These are phyloP conservation scores for Phocides pigmalion DNA, from an alignment of 1,140 invertebrate genomes.

Conservation along the genomic window DNA sequence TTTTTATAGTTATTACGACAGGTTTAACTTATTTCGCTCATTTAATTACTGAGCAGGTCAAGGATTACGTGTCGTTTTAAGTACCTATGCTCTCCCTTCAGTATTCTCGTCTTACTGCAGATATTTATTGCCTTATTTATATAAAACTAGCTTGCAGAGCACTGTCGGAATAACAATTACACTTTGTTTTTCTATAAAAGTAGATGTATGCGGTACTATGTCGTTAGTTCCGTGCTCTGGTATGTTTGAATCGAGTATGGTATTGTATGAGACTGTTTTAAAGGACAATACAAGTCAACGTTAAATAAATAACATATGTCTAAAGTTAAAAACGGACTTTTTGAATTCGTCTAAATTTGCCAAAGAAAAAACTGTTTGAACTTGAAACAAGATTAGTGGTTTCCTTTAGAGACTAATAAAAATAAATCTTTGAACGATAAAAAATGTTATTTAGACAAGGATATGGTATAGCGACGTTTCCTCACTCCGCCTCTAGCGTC, in stretches of 20 bases:
- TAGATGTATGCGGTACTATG: conserved; percentile 2
- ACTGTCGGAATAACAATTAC: conserved; percentile 16
- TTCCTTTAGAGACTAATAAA: conserved; percentile 12
- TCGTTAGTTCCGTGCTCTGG: conserved; percentile 11
- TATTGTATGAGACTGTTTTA: conserved; percentile 10
- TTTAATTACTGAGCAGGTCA: conserved; percentile 28
- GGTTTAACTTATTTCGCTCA: conserved; percentile 16
- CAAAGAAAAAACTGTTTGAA: conserved; percentile 2
- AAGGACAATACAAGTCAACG: not conserved
- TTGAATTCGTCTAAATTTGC: not conserved
- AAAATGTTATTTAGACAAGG: conserved; percentile 24
- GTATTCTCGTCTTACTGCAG: conserved; percentile 19
- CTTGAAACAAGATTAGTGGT: conserved; percentile 20
- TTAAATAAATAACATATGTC: too few species aligned
- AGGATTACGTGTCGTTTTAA: conserved; percentile 28
- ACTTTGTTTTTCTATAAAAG: conserved; percentile 22
- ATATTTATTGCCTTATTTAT: conserved; percentile 35
- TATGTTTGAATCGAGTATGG: not conserved
- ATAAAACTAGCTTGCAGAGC: conserved; percentile 10
- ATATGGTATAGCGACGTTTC: conserved; percentile 40
- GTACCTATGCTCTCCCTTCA: conserved; percentile 22
- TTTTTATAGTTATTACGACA: not conserved
- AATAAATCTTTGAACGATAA: conserved; percentile 11
- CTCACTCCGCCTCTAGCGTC: conserved; percentile 43
- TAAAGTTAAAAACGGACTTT: too few species aligned